These are phyloP conservation scores for Ammospiza nelsoni DNA, from an alignment of 2,113 vertebrate genomes.

Conservation along the genomic window DNA sequence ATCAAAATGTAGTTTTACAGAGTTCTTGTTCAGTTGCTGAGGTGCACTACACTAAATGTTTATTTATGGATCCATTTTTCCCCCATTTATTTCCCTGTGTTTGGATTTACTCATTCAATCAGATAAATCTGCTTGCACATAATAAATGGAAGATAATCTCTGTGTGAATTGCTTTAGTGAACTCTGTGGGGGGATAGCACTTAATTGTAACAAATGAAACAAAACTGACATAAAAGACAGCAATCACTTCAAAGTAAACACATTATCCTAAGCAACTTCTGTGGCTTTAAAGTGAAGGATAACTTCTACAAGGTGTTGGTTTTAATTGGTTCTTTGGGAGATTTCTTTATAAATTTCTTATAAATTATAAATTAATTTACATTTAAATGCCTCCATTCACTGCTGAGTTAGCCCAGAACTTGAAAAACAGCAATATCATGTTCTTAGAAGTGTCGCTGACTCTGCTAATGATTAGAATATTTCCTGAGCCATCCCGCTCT, in stretches of 20 bases:
- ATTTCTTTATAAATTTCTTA: background rate
- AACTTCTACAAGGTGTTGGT: background rate
- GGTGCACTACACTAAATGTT: background rate
- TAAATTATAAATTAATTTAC: constrained; percentile 9
- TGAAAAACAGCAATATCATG: background rate
- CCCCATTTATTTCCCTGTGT: background rate
- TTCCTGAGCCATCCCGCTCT: background rate
- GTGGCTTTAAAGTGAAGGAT: background rate
- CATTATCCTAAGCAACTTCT: background rate
- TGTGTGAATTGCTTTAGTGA: background rate
- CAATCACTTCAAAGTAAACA: constrained; percentile 5
- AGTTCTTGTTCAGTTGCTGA: background rate
- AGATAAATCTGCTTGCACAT: background rate
- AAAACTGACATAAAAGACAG: background rate
- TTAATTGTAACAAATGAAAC: constrained; percentile 8
- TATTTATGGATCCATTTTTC: background rate
- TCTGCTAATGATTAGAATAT: background rate
- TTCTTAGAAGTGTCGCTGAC: background rate
- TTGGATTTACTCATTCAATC: background rate
- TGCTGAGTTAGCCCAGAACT: background rate
- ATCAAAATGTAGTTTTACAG: background rate
- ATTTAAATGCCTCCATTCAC: background rate
- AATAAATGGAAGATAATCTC: background rate
- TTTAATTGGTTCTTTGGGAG: constrained; percentile 29
- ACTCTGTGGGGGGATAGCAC: background rate